A percentile compares a stretch with the other conserved stretches of the same genome.
phyloP scores from a whole-genome alignment of 2,113 vertebrate genomes.

The Copsychus sechellarum region DNA sequence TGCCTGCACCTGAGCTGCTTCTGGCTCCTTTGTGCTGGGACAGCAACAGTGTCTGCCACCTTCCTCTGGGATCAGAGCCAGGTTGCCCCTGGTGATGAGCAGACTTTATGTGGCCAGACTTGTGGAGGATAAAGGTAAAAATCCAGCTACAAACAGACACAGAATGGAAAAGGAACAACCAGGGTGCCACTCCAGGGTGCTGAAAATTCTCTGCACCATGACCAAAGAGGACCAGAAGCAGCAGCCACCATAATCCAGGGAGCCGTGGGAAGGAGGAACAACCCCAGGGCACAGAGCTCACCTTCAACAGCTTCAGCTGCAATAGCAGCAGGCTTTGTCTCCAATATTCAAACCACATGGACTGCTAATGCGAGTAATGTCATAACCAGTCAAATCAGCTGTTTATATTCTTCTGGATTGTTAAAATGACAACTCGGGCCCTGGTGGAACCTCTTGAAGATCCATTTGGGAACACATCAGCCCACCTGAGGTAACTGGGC shows the following conservation, averaged over 20 bases:
- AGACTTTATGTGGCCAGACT: too few relatives aligned
- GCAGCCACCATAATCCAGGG: neutral
- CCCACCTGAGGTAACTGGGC: fast-evolving
- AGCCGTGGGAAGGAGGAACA: neutral
- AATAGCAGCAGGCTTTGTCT: fast-evolving
- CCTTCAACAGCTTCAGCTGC: neutral
- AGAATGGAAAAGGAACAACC: neutral
- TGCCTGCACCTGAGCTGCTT: neutral
- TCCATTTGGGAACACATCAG: neutral
- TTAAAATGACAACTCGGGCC: fast-evolving
- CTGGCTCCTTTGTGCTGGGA: neutral
- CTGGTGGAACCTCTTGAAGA: fast-evolving
- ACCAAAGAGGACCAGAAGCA: neutral
- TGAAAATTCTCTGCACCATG: fast-evolving
- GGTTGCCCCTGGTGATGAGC: neutral
- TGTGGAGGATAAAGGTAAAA: neutral
- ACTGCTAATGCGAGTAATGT: fast-evolving
- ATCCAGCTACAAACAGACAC: neutral
- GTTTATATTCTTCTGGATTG: neutral
- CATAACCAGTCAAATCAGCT: neutral
- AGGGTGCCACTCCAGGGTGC: neutral
- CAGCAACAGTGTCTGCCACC: neutral
- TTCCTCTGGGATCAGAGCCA: neutral
- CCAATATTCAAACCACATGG: fast-evolving
- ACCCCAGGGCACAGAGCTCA: neutral